These are phyloP conservation scores for Cephus sareptanus DNA, from an alignment of 2,888 invertebrate species.

Conservation along the genomic window DNA sequence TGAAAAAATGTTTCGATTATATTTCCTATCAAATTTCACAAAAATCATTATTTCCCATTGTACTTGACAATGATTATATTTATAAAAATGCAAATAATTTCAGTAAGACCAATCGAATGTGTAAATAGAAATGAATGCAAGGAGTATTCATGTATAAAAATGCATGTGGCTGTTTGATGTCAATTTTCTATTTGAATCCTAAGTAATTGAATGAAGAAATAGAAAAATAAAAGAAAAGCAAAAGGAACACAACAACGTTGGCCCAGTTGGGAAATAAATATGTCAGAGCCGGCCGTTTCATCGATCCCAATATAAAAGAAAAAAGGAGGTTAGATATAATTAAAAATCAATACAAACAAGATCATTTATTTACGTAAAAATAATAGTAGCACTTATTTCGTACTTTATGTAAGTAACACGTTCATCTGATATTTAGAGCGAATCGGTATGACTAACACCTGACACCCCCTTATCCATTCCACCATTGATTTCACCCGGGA, in stretches of 20 bases:
- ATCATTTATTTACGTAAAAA: not conserved
- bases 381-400: not conserved
- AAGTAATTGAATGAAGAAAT: not conserved
- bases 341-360: not conserved
- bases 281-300: not conserved
- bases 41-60: too few relatives aligned
- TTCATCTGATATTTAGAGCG: not conserved
- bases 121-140: not conserved
- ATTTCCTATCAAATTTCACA: too few relatives aligned
- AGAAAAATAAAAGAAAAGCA: not conserved
- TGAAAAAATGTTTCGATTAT: too few relatives aligned
- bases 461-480: not conserved
- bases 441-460: not conserved
- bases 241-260: not conserved
- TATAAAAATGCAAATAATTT: not conserved
- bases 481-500: constrained; percentile 25
- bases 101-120: not conserved
- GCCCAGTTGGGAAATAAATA: not conserved
- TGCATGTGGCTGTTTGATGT: not conserved
- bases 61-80: too few relatives aligned
- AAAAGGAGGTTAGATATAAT: not conserved
- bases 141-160: not conserved
- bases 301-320: not conserved
- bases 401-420: not conserved
- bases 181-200: not conserved